A percentile compares a stretch with the other conserved stretches of the same genome.
These are phyloP conservation scores for Gallinago undulata DNA, from an alignment of 2,113 vertebrate genomes.

Conservation along the genomic window DNA sequence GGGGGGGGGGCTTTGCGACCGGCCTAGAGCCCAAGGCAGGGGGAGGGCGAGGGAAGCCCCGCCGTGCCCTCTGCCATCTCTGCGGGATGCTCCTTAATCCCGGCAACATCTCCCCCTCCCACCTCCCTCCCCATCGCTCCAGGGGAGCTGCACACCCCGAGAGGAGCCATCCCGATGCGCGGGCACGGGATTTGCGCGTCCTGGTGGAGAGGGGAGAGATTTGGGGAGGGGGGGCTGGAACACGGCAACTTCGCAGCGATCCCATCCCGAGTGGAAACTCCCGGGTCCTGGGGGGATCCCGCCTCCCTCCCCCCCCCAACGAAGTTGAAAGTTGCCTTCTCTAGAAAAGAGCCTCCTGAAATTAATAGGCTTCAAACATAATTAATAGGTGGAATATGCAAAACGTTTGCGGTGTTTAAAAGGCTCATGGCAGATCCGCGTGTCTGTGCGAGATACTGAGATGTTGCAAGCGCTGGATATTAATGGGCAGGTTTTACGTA, in stretches of 20 bases:
- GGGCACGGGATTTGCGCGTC: neutral
- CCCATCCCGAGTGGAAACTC: neutral
- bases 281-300: neutral
- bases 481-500: conserved; percentile 57
- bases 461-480: conserved; percentile 39
- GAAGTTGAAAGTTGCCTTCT: conserved; percentile 51
- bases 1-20: accelerated
- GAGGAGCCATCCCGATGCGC: neutral
- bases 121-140: neutral
- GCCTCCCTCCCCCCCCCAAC: neutral
- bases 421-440: conserved; percentile 46
- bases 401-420: conserved; percentile 61
- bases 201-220: neutral
- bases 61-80: neutral
- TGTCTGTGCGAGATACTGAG: conserved; percentile 27
- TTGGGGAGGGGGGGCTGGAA: too few relatives aligned
- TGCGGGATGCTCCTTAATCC: neutral
- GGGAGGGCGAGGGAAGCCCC: neutral
- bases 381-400: conserved; percentile 74
- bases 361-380: conserved; percentile 68
- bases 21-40: neutral
- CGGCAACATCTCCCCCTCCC: neutral
- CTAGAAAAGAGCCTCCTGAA: conserved; percentile 49
- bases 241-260: neutral
- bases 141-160: neutral